Evolutionary conservation across 2,113 vertebrate genomes (phyloP), one percentile per base, ranked within the genome.

Genomic region (Thamnophis sirtalis): DNA sequence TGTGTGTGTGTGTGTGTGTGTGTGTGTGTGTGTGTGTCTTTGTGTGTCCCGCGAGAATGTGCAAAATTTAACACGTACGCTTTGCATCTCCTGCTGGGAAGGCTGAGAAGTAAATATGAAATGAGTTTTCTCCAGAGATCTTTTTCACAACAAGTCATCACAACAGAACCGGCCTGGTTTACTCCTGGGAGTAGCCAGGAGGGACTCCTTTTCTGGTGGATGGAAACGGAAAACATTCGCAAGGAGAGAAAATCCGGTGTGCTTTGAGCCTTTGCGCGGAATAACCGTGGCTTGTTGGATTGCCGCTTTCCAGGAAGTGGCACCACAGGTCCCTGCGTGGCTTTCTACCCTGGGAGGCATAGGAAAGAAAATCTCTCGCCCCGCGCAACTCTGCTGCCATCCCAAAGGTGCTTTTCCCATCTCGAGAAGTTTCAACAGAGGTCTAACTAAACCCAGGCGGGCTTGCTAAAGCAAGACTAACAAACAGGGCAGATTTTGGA

Each of bases 1-100:
- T 33, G 90, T 92, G 95, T 92, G 88, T 93, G 95, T 93, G 5
- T 50, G 5, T 50, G 93, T 94, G 89, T 54, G 0, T 17, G 0
- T 94, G 95, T 93, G 88, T 2, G n/a, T n/a, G n/a, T n/a, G n/a
- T n/a, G n/a, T 49, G 93, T 94, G 90, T 54, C 0, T 54, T 3
- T 94, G 95, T 93, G 88, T 2, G 3, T 60, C 3, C 50, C 89
- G 93, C 94, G 92, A 56, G 89, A 95, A 95, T 87, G 91, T 92
- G 68, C 90, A 10, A 60, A 8, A 73, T 89, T 48, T 87, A 55
- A 84, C 56, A 80, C 28, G 28, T 87, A 0, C 49, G 3, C 33
- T 28, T 8, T 0, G 0, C 50, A 51, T 21, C 19, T 50, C 4
- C 13, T 80, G 13, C 5, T 17, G 6, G 3, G 13, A 68, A 56